Evolutionary conservation across 2,113 vertebrate genomes (phyloP).

Genomic region (Alces alces): DNA sequence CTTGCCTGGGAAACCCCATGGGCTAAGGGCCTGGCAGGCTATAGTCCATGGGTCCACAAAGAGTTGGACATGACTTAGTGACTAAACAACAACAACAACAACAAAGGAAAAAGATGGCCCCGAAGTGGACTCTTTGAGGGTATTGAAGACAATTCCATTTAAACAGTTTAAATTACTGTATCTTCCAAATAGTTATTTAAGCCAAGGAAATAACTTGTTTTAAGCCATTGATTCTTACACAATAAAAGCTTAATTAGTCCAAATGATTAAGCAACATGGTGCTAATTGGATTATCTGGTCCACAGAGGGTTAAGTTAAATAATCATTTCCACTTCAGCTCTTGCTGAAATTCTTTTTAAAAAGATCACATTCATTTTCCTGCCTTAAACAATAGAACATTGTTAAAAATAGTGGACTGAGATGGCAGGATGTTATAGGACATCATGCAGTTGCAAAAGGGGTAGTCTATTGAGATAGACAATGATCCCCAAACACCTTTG

Average conservation of each 20-base stretch:
- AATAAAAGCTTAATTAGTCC: background rate
- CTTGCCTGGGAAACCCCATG: background rate
- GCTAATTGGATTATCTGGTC: background rate
- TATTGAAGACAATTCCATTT: background rate
- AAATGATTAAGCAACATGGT: background rate
- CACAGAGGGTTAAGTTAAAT: constrained; percentile 13
- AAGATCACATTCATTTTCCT: background rate
- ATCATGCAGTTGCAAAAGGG: background rate
- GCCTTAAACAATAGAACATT: background rate
- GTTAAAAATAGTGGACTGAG: background rate
- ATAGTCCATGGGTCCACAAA: background rate
- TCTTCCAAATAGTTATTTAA: background rate
- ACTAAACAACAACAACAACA: background rate
- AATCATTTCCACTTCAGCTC: background rate
- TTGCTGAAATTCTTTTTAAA: background rate
- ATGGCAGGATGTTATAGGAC: background rate
- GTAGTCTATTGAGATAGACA: background rate
- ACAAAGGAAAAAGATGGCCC: background rate
- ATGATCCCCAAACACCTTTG: background rate
- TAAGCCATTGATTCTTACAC: background rate
- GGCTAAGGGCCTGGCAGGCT: background rate
- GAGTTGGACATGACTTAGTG: background rate
- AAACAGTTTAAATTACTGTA: background rate
- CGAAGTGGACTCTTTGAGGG: background rate
- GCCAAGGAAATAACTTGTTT: background rate